Conservation (phyloP, 2,113 vertebrate genomes). For the Acrocephalus arundinaceus region DNA sequence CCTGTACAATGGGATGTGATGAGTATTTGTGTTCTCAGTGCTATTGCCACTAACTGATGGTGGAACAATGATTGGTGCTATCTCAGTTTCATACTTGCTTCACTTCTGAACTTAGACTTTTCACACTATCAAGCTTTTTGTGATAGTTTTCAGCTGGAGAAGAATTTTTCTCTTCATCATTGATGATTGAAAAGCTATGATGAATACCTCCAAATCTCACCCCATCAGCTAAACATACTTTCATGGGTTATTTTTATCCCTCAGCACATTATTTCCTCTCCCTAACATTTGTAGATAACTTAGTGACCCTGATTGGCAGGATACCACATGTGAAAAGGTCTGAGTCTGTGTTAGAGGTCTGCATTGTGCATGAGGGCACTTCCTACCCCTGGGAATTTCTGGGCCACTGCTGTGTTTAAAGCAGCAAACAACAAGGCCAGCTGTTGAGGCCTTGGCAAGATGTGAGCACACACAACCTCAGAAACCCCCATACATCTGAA, state of each 20-base stretch:
- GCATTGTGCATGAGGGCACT: not conserved
- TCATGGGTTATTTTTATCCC: not conserved
- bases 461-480: not conserved
- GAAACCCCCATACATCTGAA: not conserved
- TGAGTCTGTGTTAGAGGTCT: not conserved
- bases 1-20: not conserved
- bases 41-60: not conserved
- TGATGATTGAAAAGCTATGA: not conserved
- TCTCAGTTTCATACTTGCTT: not conserved
- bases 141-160: not conserved
- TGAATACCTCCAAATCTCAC: not conserved
- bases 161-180: not conserved
- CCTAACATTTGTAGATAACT: not conserved
- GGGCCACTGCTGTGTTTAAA: not conserved
- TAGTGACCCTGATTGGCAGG: not conserved
- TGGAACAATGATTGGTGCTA: not conserved
- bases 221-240: not conserved
- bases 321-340: rapidly evolving
- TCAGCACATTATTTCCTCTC: not conserved
- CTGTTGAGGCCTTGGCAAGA: not conserved
- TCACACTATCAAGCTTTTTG: not conserved
- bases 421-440: rapidly evolving
- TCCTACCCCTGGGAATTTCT: not conserved
- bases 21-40: not conserved
- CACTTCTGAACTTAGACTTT: not conserved